Percentiles rank a stretch among this genome's conserved stretches.
phyloP scores from a whole-genome alignment of 2,888 invertebrate genomes.

The Aplocera efformata region DNA sequence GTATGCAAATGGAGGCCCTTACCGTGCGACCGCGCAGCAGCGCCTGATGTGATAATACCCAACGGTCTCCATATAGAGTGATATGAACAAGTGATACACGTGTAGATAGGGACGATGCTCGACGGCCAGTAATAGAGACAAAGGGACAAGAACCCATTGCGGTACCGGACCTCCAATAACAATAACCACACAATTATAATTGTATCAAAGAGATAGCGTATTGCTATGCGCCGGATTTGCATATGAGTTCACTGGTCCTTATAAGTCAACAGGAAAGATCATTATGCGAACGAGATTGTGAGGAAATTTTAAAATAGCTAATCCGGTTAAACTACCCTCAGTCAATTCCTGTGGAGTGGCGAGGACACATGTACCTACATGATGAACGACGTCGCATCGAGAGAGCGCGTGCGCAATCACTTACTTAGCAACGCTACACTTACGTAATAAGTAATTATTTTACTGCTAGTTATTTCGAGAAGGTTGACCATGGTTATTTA shows the following conservation, averaged over 20 bases:
- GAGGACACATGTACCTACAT: constrained; percentile 47
- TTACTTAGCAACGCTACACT: too few species aligned
- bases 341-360: constrained; percentile 50
- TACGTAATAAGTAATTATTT: too few species aligned
- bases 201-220: constrained; percentile 36
- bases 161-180: constrained; percentile 38
- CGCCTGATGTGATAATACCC: constrained; percentile 75
- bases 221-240: constrained; percentile 30
- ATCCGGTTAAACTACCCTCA: constrained; percentile 50
- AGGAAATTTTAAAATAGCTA: constrained; percentile 49
- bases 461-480: too few species aligned
- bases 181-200: constrained; percentile 41
- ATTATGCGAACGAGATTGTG: constrained; percentile 49
- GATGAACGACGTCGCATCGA: constrained; percentile 26
- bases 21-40: constrained; percentile 64
- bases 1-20: constrained; percentile 75
- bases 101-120: constrained; percentile 67
- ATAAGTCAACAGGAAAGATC: constrained; percentile 45
- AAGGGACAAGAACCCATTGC: constrained; percentile 60
- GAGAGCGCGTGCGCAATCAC: constrained; percentile 43
- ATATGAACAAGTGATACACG: constrained; percentile 70
- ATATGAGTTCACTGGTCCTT: constrained; percentile 37
- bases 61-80: constrained; percentile 72
- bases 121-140: constrained; percentile 67
- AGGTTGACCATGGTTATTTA: too few species aligned